A percentile compares a stretch with the other conserved stretches of the same genome.
Evolutionary conservation across 2,113 vertebrate species (phyloP).

Genomic region (Crotalus horridus): DNA sequence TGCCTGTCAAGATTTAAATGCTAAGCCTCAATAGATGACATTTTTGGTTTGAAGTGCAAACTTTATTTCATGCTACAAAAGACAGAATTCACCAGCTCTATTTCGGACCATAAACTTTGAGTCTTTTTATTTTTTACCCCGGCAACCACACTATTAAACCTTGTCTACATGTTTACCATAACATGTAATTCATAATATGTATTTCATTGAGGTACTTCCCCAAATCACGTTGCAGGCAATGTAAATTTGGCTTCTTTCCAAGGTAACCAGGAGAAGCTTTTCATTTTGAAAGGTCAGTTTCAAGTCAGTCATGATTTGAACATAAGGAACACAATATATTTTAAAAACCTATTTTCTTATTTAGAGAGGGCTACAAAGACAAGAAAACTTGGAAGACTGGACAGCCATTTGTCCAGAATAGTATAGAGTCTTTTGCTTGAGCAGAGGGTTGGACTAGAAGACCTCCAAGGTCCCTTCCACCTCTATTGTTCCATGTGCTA

Average conservation of each 20-base stretch:
- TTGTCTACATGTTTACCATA: background rate
- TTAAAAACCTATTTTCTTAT: background rate
- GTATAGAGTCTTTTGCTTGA: background rate
- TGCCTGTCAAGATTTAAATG: background rate
- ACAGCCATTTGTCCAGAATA: background rate
- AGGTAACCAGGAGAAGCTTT: background rate
- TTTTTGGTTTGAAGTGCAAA: slow-evolving; percentile 3
- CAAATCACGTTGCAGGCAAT: background rate
- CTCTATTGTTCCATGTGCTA: background rate
- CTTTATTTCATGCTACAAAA: background rate
- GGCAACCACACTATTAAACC: background rate
- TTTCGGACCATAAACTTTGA: background rate
- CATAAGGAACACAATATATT: background rate
- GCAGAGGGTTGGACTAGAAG: background rate
- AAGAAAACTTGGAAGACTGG: background rate
- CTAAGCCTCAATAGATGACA: background rate
- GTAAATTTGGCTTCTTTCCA: background rate
- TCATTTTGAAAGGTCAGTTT: background rate
- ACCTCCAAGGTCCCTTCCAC: background rate
- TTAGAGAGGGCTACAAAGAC: background rate
- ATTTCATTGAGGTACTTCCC: background rate
- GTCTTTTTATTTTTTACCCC: background rate
- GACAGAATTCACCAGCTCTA: background rate
- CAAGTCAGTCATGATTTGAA: background rate
- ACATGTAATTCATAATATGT: background rate